Evolutionary conservation across 2,113 vertebrate species (phyloP).

Genomic region (Illadopsis cleaveri): DNA sequence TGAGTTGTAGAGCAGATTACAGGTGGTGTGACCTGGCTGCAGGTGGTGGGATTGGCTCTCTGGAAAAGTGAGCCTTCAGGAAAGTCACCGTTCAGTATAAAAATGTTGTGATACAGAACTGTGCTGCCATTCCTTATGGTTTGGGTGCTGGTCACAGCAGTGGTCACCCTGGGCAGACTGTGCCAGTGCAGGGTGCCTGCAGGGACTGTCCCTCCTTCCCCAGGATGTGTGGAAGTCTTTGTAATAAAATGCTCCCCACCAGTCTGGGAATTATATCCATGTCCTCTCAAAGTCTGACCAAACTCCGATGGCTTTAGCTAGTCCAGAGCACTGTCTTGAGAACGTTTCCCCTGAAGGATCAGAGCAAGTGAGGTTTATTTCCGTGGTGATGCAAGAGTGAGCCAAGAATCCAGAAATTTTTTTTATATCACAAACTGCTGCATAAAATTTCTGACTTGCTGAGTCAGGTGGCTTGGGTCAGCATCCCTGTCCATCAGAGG

Average conservation of each 20-base stretch:
- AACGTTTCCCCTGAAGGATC: not conserved
- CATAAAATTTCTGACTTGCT: not conserved
- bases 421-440: not conserved
- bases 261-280: not conserved
- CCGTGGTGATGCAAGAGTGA: not conserved
- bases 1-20: fast-evolving
- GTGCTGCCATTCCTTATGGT: not conserved
- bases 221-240: fast-evolving
- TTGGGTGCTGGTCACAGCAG: not conserved
- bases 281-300: not conserved
- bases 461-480: not conserved
- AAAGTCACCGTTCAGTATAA: not conserved
- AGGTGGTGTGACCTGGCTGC: not conserved
- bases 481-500: not conserved
- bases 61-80: not conserved
- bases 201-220: not conserved
- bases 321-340: not conserved
- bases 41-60: not conserved
- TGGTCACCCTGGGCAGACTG: not conserved
- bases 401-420: not conserved
- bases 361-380: not conserved
- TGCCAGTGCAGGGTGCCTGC: not conserved
- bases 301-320: fast-evolving
- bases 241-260: not conserved
- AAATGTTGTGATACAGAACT: not conserved